Evolutionary conservation across 2,797 vertebrate species (phyloP).

Genomic region (Denticeps clupeoides): DNA sequence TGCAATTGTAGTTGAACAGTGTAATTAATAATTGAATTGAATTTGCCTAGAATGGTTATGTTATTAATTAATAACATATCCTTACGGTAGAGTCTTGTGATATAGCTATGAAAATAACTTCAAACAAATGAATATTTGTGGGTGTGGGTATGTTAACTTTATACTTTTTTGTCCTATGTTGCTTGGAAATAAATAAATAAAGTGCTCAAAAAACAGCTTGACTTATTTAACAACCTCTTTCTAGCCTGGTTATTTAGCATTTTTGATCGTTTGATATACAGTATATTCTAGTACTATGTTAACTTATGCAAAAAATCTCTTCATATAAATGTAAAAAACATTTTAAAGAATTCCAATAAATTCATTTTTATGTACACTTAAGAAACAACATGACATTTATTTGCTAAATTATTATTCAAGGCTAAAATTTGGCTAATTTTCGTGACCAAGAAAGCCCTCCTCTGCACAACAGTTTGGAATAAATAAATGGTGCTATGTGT

Average conservation of each 20-base stretch:
- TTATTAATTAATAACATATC: no score
- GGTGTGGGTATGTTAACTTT: conserved; percentile 20
- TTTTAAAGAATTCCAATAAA: conserved; percentile 17
- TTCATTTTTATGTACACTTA: conserved; percentile 30
- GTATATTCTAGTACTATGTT: conserved; percentile 23
- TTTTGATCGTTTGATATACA: conserved; percentile 41
- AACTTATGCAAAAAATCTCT: conserved; percentile 31
- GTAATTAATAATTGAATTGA: no score
- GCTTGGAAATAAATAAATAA: conserved; percentile 67
- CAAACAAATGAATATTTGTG: neutral
- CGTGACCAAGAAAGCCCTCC: no score
- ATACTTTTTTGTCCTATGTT: conserved; percentile 39
- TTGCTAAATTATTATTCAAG: no score
- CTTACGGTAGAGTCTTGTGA: no score
- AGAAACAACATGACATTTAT: conserved; percentile 21
- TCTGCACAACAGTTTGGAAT: no score
- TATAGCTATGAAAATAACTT: no score
- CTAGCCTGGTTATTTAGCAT: conserved; percentile 31
- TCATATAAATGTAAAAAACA: conserved; percentile 31
- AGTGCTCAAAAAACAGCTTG: conserved; percentile 55
- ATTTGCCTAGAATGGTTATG: no score
- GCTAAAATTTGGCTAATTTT: no score
- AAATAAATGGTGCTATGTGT: no score
- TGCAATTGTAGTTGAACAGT: no score
- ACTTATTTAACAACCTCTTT: conserved; percentile 34